These are phyloP conservation scores for Acanthosepion lycidas DNA, from an alignment of 2,888 invertebrate species.

Conservation along the genomic window DNA sequence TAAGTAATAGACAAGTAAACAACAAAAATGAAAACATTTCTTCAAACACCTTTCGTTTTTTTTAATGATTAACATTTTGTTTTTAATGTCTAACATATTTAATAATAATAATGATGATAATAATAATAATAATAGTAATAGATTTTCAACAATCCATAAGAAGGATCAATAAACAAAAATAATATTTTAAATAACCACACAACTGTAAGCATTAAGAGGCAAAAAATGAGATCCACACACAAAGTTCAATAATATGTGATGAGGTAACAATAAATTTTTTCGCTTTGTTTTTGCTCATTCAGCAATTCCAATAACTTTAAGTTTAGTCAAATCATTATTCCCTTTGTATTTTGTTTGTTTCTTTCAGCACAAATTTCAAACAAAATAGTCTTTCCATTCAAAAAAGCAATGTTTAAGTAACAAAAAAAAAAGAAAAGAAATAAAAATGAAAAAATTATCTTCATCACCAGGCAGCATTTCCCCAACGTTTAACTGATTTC, in stretches of 20 bases:
- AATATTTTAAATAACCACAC: neutral
- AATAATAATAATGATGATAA: neutral
- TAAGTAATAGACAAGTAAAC: neutral
- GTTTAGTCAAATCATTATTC: slow-evolving; percentile 6
- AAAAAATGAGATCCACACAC: neutral
- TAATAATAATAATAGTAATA: neutral
- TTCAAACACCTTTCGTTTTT: neutral
- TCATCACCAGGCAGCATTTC: neutral
- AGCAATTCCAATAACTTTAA: neutral
- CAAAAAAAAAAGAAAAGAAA: neutral
- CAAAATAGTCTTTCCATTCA: neutral
- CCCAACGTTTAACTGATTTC: neutral
- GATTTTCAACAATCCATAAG: neutral
- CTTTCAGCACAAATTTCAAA: neutral
- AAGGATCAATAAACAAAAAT: neutral
- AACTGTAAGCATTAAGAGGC: slow-evolving; percentile 33
- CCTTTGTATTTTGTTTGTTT: neutral
- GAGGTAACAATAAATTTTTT: neutral
- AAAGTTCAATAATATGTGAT: neutral
- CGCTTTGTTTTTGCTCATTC: no score
- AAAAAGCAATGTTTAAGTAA: neutral
- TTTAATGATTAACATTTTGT: neutral
- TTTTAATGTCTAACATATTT: neutral
- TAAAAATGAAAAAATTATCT: neutral
- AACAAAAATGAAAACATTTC: neutral